phyloP scores from a whole-genome alignment of 2,797 vertebrate genomes.

The Oreochromis grahami region DNA sequence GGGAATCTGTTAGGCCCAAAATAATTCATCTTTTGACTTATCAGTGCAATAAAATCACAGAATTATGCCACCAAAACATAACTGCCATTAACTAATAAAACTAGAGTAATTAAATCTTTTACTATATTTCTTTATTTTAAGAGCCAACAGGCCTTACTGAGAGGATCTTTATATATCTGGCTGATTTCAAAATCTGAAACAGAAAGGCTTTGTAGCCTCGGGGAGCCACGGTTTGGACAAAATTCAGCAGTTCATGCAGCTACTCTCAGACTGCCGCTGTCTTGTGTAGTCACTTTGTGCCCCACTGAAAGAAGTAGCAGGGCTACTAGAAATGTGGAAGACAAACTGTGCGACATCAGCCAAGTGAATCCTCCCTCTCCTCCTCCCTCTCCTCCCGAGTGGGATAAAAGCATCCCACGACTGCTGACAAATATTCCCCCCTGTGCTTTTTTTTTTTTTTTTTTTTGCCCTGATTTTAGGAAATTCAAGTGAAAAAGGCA shows the following conservation, averaged over 20 bases:
- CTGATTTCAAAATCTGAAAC: constrained; percentile 11
- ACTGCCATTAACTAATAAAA: not conserved
- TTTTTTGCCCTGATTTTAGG: constrained; percentile 6
- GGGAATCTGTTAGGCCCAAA: not conserved
- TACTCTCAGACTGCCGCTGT: constrained; percentile 14
- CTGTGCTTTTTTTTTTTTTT: not conserved
- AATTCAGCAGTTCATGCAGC: constrained; percentile 22
- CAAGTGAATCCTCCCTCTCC: constrained; percentile 54
- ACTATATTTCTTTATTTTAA: not conserved
- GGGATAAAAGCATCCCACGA: constrained; percentile 41
- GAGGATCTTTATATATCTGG: not conserved
- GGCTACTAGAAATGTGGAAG: constrained; percentile 57
- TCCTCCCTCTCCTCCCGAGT: constrained; percentile 18
- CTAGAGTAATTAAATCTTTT: not conserved
- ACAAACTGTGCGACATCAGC: constrained; percentile 51
- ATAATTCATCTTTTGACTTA: not conserved
- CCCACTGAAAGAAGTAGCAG: constrained; percentile 45
- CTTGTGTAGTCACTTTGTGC: constrained; percentile 34
- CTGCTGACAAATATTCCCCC: constrained; percentile 28
- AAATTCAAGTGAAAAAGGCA: constrained; percentile 13
- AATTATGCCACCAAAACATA: not conserved
- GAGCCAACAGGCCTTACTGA: not conserved
- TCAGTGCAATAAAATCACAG: not conserved
- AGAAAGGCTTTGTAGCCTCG: constrained; percentile 8
- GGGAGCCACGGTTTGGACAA: constrained; percentile 10